phyloP scores from a whole-genome alignment of 35 echinoderm and acorn worm species.

The Diadema setosum region DNA sequence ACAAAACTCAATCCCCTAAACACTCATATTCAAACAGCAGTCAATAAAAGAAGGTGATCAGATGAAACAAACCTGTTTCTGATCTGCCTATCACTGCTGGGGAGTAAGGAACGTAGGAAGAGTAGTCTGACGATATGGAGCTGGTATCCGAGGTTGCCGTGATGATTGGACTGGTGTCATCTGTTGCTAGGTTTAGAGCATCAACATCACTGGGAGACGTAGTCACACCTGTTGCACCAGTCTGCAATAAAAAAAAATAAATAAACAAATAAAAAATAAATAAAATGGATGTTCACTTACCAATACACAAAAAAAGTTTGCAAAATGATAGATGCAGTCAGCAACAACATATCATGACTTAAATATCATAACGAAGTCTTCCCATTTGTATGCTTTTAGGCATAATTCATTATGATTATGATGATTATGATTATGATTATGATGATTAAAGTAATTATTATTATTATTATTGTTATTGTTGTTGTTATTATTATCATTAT shows the following conservation, averaged over 20 bases:
- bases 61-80: conserved; percentile 41
- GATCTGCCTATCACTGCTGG: conserved; percentile 40
- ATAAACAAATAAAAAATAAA: neutral
- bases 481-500: neutral
- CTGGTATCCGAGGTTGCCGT: conserved; percentile 40
- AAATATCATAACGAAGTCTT: too few species aligned
- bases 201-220: conserved; percentile 14
- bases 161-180: conserved; percentile 50
- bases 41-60: neutral
- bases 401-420: too few species aligned
- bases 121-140: conserved; percentile 22
- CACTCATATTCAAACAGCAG: neutral
- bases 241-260: neutral
- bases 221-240: conserved; percentile 44
- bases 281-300: too few species aligned
- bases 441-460: too few species aligned
- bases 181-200: conserved; percentile 14
- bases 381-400: too few species aligned
- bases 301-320: too few species aligned
- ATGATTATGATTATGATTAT: too few species aligned
- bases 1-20: too few species aligned
- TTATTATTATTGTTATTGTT: too few species aligned
- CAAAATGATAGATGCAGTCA: too few species aligned
- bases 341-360: too few species aligned
- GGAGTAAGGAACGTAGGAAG: conserved; percentile 30